Conservation (phyloP, 2,888 invertebrate species). For the Pardosa pseudoannulata region DNA sequence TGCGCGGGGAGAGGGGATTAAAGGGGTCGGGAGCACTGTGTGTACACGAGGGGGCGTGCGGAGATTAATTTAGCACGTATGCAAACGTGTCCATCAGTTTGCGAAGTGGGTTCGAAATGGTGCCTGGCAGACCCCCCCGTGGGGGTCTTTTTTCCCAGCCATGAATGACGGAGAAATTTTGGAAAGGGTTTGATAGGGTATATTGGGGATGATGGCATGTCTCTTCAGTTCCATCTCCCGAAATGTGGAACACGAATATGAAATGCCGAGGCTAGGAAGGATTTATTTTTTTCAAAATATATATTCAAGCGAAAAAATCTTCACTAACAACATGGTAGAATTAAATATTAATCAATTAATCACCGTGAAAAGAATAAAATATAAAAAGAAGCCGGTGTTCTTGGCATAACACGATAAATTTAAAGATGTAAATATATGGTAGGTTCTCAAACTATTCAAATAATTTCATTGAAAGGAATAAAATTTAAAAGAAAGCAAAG, state of each 20-base stretch:
- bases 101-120: slow-evolving; percentile 21
- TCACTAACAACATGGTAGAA: too few species aligned
- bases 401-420: too few species aligned
- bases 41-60: slow-evolving; percentile 4
- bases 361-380: too few species aligned
- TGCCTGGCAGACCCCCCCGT: background rate
- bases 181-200: slow-evolving; percentile 38
- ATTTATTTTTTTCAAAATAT: background rate
- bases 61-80: slow-evolving; percentile 69
- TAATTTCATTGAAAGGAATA: too few species aligned
- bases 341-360: too few species aligned
- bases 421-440: too few species aligned
- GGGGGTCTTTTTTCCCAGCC: background rate
- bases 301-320: too few species aligned
- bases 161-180: slow-evolving; percentile 21
- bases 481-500: too few species aligned
- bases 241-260: background rate
- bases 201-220: slow-evolving; percentile 64
- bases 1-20: background rate
- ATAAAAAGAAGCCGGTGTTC: too few species aligned
- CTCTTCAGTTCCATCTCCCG: slow-evolving; percentile 26
- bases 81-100: slow-evolving; percentile 62
- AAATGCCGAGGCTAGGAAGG: background rate
- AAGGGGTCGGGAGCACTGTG: slow-evolving; percentile 8
- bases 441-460: too few species aligned